Evolutionary conservation across 2,113 vertebrate species (phyloP).

Genomic region (Pantherophis guttatus): DNA sequence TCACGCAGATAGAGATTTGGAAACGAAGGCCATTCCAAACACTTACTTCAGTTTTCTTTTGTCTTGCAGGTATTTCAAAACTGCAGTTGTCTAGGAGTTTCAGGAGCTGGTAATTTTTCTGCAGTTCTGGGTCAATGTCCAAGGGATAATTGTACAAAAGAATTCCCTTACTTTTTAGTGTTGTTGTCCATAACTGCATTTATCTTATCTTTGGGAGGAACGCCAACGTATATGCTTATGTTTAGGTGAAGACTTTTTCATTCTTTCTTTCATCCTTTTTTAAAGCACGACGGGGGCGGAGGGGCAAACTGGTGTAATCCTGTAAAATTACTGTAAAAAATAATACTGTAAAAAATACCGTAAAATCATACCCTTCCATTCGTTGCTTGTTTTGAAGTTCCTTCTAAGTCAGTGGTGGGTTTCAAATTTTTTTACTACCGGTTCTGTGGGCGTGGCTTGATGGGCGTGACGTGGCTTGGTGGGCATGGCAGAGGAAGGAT

Average conservation of each 20-base stretch:
- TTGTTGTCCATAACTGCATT: slow-evolving; percentile 76
- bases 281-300: slow-evolving; percentile 11
- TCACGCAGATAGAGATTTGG: neutral
- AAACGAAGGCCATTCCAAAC: neutral
- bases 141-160: slow-evolving; percentile 72
- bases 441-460: too few species aligned
- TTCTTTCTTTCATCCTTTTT: slow-evolving; percentile 20
- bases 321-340: neutral
- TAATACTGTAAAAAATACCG: neutral
- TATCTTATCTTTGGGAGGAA: slow-evolving; percentile 75
- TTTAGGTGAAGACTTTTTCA: slow-evolving; percentile 74
- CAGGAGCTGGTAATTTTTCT: slow-evolving; percentile 68
- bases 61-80: slow-evolving; percentile 80
- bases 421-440: too few species aligned
- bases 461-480: too few species aligned
- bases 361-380: neutral
- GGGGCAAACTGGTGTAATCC: neutral
- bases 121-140: slow-evolving; percentile 81
- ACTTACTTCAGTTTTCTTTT: neutral
- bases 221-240: slow-evolving; percentile 81
- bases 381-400: neutral
- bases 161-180: slow-evolving; percentile 81
- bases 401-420: neutral
- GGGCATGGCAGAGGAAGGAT: too few species aligned
- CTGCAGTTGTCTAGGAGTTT: slow-evolving; percentile 79